phyloP scores from a whole-genome alignment of 92 coral and sea anemone genomes.

The Porites evermanni region DNA sequence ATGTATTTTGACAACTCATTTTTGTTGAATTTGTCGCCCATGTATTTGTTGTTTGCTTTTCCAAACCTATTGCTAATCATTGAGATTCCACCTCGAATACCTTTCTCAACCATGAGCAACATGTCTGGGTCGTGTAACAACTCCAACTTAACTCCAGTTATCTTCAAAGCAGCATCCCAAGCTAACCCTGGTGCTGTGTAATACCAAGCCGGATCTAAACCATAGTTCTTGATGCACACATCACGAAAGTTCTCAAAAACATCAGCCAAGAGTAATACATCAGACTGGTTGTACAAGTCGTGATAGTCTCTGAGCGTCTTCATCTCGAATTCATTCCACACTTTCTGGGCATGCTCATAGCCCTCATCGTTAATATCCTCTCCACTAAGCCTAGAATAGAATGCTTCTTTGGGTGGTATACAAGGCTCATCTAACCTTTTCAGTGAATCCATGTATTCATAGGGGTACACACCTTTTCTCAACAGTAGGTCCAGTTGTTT shows the following conservation, averaged over 20 bases:
- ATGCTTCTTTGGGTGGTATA: conserved; percentile 26
- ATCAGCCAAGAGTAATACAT: conserved; percentile 18
- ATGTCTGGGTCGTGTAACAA: conserved; percentile 36
- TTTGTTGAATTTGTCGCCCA: not conserved
- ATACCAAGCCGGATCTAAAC: conserved; percentile 36
- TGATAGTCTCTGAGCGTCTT: conserved; percentile 39
- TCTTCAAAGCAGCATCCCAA: conserved; percentile 43
- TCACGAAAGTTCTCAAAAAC: conserved; percentile 14
- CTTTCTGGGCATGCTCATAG: conserved; percentile 29
- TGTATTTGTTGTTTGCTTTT: conserved; percentile 20
- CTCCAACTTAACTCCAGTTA: conserved; percentile 21
- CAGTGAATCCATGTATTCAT: conserved; percentile 34
- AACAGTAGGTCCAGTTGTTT: conserved; percentile 10
- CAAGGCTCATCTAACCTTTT: too few relatives aligned
- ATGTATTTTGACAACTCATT: not conserved
- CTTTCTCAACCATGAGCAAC: conserved; percentile 38
- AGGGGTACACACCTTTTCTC: conserved; percentile 54
- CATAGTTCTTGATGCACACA: not conserved
- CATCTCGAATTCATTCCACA: conserved; percentile 25
- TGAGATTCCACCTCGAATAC: conserved; percentile 42
- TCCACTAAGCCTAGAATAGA: not conserved
- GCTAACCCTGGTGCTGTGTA: conserved; percentile 34
- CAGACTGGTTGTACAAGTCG: conserved; percentile 20
- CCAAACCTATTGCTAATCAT: conserved; percentile 10
- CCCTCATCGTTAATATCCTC: conserved; percentile 4